Conservation (phyloP, 1,140 invertebrate genomes). For the Calosoma granatense region DNA sequence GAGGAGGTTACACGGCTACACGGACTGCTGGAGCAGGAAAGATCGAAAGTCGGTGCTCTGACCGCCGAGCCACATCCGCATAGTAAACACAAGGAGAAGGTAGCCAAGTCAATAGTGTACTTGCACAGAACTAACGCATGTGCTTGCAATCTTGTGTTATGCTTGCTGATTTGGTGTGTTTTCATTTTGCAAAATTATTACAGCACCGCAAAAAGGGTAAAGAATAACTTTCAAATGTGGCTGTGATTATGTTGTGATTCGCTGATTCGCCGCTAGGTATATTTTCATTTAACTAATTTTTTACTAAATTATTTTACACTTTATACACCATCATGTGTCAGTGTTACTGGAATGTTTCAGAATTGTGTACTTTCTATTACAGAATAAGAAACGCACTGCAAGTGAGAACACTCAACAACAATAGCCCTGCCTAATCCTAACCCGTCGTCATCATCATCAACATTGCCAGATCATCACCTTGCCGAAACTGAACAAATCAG, state of each 20-base stretch:
- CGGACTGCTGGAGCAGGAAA: constrained; percentile 67
- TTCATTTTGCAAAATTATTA: background rate
- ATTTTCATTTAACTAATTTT: too few relatives aligned
- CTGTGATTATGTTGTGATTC: too few relatives aligned
- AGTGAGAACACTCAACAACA: background rate
- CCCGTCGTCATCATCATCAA: too few relatives aligned
- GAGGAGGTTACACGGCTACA: constrained; percentile 56
- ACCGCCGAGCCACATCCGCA: constrained; percentile 37
- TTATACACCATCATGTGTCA: too few relatives aligned
- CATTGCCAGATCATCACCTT: too few relatives aligned
- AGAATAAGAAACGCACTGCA: background rate
- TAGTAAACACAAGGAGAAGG: constrained; percentile 44
- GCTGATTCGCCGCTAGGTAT: too few relatives aligned
- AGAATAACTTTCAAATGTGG: background rate
- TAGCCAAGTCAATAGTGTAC: constrained; percentile 16
- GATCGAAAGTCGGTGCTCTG: constrained; percentile 56
- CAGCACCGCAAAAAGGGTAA: background rate
- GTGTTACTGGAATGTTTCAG: too few relatives aligned
- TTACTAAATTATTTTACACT: too few relatives aligned
- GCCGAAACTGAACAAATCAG: too few relatives aligned
- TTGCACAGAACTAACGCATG: too few relatives aligned
- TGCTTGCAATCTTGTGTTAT: background rate
- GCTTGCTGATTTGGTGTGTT: background rate
- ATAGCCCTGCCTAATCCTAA: too few relatives aligned
- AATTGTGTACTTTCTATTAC: too few relatives aligned